Evolutionary conservation across 2,888 invertebrate species (phyloP).

Genomic region (Drosophila flavopinicola): DNA sequence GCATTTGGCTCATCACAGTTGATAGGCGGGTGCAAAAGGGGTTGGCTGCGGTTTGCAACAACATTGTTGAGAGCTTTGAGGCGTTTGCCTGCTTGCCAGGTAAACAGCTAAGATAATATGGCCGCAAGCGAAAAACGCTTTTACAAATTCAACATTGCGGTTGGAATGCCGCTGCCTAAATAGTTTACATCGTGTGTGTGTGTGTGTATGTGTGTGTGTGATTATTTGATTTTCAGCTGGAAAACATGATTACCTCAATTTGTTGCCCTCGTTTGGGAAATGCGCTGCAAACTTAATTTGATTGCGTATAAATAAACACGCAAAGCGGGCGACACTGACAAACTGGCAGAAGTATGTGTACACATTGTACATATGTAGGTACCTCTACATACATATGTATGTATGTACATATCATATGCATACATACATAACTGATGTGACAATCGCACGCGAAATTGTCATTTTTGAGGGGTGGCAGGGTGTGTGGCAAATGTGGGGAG

Average conservation of each 20-base stretch:
- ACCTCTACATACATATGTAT: conserved; percentile 3
- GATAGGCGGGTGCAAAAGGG: conserved; percentile 30
- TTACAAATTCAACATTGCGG: conserved; percentile 24
- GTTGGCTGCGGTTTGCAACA: conserved; percentile 41
- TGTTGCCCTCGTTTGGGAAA: conserved; percentile 64
- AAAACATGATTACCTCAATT: conserved; percentile 72
- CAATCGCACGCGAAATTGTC: conserved; percentile 81
- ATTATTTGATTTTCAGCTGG: conserved; percentile 52
- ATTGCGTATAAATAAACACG: conserved; percentile 79
- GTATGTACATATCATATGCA: conserved; percentile 54
- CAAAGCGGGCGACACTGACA: conserved; percentile 57
- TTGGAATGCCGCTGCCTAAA: conserved; percentile 26
- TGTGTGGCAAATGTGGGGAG: too few species aligned
- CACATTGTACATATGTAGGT: conserved; percentile 10
- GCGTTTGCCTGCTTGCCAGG: conserved; percentile 10
- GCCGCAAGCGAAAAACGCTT: conserved; percentile 30
- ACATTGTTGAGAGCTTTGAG: conserved; percentile 35
- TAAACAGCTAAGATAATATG: conserved; percentile 36
- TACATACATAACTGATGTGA: conserved; percentile 79
- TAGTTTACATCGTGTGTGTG: conserved; percentile 30
- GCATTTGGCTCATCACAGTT: conserved; percentile 74
- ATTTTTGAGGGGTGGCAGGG: conserved; percentile 47
- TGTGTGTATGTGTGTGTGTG: conserved; percentile 18
- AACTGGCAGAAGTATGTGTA: conserved; percentile 50
- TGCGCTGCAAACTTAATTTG: conserved; percentile 78